Evolutionary conservation across 2,113 vertebrate species (phyloP).

Genomic region (Toxostoma redivivum): DNA sequence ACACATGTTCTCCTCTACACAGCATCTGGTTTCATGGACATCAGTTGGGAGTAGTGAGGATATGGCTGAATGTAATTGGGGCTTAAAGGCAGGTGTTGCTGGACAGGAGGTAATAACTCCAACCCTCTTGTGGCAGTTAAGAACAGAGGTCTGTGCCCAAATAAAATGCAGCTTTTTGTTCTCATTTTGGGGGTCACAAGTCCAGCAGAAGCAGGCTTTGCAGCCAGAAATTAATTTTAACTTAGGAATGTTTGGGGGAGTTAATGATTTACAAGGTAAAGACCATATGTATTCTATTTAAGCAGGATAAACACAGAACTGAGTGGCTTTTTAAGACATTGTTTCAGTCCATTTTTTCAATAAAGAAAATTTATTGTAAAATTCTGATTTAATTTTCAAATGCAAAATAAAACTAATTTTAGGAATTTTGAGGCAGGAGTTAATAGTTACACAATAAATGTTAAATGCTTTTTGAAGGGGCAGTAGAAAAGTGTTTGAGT

Average conservation of each 20-base stretch:
- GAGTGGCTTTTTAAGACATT: not conserved
- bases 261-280: slow-evolving; percentile 11
- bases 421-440: not conserved
- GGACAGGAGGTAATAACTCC: not conserved
- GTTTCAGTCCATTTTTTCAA: not conserved
- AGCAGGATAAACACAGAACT: not conserved
- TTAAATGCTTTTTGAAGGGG: not conserved
- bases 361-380: not conserved
- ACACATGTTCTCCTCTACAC: not conserved
- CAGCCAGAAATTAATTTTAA: not conserved
- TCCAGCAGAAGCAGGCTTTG: not conserved
- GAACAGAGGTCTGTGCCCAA: not conserved
- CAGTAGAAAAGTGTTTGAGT: not conserved
- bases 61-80: not conserved
- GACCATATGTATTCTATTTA: not conserved
- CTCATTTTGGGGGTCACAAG: not conserved
- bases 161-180: not conserved
- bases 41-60: not conserved
- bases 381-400: not conserved
- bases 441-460: not conserved
- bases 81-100: not conserved
- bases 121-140: not conserved
- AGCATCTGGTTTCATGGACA: not conserved
- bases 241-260: not conserved
- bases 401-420: not conserved